Percentiles rank a stretch among this genome's conserved stretches.
Evolutionary conservation across 2,888 invertebrate genomes (phyloP).

Genomic region (Nipponacmea schrenckii): DNA sequence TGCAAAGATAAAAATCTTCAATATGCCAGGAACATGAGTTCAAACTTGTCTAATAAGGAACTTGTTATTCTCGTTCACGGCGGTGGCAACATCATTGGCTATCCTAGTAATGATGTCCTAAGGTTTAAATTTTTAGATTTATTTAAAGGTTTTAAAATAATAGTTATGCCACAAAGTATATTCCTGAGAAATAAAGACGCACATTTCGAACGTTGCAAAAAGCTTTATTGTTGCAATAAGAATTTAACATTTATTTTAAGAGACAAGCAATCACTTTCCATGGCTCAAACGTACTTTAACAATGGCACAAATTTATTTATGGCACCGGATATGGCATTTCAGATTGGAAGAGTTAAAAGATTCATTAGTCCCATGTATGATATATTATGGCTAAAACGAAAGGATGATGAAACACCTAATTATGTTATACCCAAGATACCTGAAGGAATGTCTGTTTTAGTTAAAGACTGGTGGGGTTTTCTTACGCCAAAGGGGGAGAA

Average conservation of each 20-base stretch:
- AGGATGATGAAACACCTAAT: conserved; percentile 22
- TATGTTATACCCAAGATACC: conserved; percentile 17
- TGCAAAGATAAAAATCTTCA: conserved; percentile 14
- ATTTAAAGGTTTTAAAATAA: too few relatives aligned
- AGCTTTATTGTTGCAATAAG: conserved; percentile 16
- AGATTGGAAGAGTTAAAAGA: conserved; percentile 22
- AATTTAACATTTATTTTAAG: conserved; percentile 27
- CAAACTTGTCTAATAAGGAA: conserved; percentile 11
- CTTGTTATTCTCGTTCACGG: background rate
- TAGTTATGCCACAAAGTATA: conserved; percentile 33
- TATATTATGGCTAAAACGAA: conserved; percentile 32
- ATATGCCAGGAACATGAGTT: conserved; percentile 9
- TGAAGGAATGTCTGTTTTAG: conserved; percentile 11
- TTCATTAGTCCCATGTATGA: conserved; percentile 25
- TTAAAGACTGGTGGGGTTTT: conserved; percentile 30
- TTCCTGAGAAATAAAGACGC: background rate
- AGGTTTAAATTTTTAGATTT: conserved; percentile 13
- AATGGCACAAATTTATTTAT: conserved; percentile 22
- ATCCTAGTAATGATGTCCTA: conserved; percentile 6
- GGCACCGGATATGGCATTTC: conserved; percentile 35
- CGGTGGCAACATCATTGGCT: conserved; percentile 17
- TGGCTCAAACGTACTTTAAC: conserved; percentile 22
- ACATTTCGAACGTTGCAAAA: conserved; percentile 6
- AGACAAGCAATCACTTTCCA: conserved; percentile 19
- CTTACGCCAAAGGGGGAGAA: conserved; percentile 16